Evolutionary conservation across 2,797 vertebrate species (phyloP).

Genomic region (Hippocampus kuda): DNA sequence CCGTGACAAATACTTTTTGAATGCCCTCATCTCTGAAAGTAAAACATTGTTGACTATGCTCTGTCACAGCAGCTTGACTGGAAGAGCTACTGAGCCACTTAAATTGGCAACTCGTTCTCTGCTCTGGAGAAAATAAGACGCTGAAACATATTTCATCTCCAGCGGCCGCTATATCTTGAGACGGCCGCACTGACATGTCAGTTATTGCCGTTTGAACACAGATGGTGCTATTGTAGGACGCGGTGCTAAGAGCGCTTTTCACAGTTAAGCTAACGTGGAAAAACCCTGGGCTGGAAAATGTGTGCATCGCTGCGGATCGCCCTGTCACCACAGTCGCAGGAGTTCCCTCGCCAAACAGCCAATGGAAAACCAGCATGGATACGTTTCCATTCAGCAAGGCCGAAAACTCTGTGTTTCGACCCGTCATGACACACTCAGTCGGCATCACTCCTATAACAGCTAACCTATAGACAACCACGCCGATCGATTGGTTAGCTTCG

Average conservation of each 20-base stretch:
- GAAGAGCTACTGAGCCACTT: slow-evolving; percentile 51
- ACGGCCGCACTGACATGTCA: slow-evolving; percentile 35
- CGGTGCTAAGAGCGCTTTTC: slow-evolving; percentile 37
- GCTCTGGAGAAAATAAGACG: slow-evolving; percentile 44
- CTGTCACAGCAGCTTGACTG: slow-evolving; percentile 14
- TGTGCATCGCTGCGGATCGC: slow-evolving; percentile 43
- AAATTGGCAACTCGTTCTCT: slow-evolving; percentile 43
- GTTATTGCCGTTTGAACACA: slow-evolving; percentile 57
- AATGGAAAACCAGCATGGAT: slow-evolving; percentile 53
- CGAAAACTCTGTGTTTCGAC: slow-evolving; percentile 33
- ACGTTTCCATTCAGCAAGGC: slow-evolving; percentile 53
- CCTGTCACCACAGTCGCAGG: slow-evolving; percentile 39
- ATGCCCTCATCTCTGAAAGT: slow-evolving; percentile 57
- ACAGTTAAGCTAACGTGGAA: slow-evolving; percentile 54
- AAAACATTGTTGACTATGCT: slow-evolving; percentile 51
- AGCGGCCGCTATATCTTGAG: slow-evolving; percentile 32
- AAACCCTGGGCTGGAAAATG: slow-evolving; percentile 48
- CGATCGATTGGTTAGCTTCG: slow-evolving; percentile 33
- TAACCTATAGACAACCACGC: slow-evolving; percentile 55
- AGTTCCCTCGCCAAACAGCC: slow-evolving; percentile 65
- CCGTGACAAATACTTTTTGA: slow-evolving; percentile 52
- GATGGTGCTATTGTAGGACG: slow-evolving; percentile 38
- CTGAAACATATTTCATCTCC: slow-evolving; percentile 54
- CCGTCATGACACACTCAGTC: slow-evolving; percentile 45
- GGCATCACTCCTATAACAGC: slow-evolving; percentile 51